Evolutionary conservation across 1,140 invertebrate genomes (phyloP), one percentile per base, ranked within the genome.

Genomic region (Orius laevigatus): DNA sequence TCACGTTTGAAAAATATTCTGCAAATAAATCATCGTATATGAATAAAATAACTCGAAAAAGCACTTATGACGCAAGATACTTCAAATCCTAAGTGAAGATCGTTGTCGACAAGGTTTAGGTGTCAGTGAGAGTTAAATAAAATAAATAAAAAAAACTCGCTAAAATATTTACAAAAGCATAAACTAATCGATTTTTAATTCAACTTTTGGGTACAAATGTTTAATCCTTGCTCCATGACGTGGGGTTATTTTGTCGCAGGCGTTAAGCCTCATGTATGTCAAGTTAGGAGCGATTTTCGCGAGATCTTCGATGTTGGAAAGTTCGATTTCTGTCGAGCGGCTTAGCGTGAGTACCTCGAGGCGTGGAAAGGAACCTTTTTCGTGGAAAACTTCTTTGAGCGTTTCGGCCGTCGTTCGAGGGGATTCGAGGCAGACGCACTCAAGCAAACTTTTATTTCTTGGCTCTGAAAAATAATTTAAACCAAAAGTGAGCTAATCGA

Each of bases 401-500:
- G 48, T 50, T 3, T 48, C 48, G 3, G 48, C 49, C 1, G 46
- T 31, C 9, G 59, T 58, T 15, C 59, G 25, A 12, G 59, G 59
- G 1, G 57, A 60, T 43, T 61, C 59, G 3, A 61, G 40, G 32
- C 58, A 59, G 2, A 61, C 5, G 2, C 57, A 57, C 34, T 55
- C 50, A 8, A 60, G 41, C 6, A 41, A 36, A n/a, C 42, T 53
- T 9, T 33, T 47, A 12, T 41, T 35, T 12, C 43, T 40, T 6
- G 43, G 18, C 20, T 43, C 53, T 53, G 41, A 1, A 44, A 43
- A 11, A 20, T n/a, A n/a, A n/a, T n/a, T n/a, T n/a, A n/a, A 46
- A 42, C 10, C 8, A 25, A 25, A 25, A 25, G n/a, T n/a, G n/a
- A n/a, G n/a, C n/a, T n/a, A n/a, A n/a, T n/a, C n/a, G n/a, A n/a